These are phyloP conservation scores for Agonopterix alstromeriana DNA, from an alignment of 2,888 invertebrate genomes.

Conservation along the genomic window DNA sequence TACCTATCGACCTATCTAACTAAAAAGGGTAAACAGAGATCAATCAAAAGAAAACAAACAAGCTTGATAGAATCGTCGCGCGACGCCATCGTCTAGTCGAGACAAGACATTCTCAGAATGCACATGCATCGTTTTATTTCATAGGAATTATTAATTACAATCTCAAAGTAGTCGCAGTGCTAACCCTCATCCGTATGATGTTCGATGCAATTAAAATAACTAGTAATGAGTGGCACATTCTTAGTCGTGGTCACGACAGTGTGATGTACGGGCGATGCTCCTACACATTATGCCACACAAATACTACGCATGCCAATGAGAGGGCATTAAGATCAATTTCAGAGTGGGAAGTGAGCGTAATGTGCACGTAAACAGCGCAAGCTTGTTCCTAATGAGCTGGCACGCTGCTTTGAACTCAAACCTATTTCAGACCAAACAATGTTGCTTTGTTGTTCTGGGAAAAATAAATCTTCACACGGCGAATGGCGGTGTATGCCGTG, in stretches of 20 bases:
- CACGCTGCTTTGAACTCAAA: conserved; percentile 52
- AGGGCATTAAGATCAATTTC: background rate
- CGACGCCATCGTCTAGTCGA: no score
- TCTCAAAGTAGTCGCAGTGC: no score
- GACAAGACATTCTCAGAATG: no score
- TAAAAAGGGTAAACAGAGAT: no score
- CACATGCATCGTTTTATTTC: no score
- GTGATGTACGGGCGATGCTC: conserved; percentile 25
- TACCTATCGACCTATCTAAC: no score
- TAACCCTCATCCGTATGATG: conserved; percentile 10
- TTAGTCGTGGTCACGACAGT: conserved; percentile 33
- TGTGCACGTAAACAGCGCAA: conserved; percentile 29
- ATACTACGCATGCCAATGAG: background rate
- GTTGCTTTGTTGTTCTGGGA: conserved; percentile 62
- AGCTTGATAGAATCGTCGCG: no score
- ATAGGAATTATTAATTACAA: no score
- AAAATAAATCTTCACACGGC: conserved; percentile 56
- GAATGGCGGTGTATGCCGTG: conserved; percentile 22
- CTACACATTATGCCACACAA: conserved; percentile 1
- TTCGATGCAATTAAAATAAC: conserved; percentile 50
- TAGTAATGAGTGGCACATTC: conserved; percentile 53
- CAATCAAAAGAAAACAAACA: no score
- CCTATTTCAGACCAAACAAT: conserved; percentile 59
- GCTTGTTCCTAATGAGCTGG: conserved; percentile 47
- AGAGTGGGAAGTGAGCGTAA: conserved; percentile 28